A percentile compares a stretch with the other conserved stretches of the same genome.
Conservation (phyloP, 1,140 invertebrate genomes). For the Pachyrhynchus sulphureomaculatus region DNA sequence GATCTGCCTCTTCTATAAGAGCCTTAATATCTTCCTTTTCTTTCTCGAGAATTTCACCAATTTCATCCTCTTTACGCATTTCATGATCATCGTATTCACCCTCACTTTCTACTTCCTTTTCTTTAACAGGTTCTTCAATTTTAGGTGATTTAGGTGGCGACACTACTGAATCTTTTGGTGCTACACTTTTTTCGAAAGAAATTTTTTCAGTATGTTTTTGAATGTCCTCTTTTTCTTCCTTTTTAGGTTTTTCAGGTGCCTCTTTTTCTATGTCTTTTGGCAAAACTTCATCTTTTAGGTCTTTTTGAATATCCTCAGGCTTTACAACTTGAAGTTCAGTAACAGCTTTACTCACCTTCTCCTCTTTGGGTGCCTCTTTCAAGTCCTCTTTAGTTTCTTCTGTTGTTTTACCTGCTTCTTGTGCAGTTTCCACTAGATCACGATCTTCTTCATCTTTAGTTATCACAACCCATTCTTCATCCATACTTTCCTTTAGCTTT, state of each 20-base stretch:
- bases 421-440: background rate
- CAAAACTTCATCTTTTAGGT: background rate
- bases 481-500: slow-evolving; percentile 8
- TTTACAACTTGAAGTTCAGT: background rate
- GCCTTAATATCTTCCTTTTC: slow-evolving; percentile 27
- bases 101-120: slow-evolving; percentile 10
- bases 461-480: slow-evolving; percentile 28
- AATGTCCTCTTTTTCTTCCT: too few species aligned
- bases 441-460: slow-evolving; percentile 19
- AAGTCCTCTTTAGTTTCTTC: background rate
- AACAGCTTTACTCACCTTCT: background rate
- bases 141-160: background rate
- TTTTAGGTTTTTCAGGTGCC: background rate
- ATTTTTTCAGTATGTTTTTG: too few species aligned
- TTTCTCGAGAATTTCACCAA: slow-evolving; percentile 19
- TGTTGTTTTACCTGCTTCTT: background rate
- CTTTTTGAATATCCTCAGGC: background rate
- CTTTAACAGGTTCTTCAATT: background rate
- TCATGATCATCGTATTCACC: slow-evolving; percentile 13
- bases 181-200: too few species aligned
- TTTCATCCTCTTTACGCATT: slow-evolving; percentile 22
- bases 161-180: background rate
- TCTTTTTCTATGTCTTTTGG: background rate
- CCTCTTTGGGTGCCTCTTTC: background rate
- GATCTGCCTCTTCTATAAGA: slow-evolving; percentile 20